phyloP scores from a whole-genome alignment of 2,113 vertebrate species.

The Patagioenas fasciata region DNA sequence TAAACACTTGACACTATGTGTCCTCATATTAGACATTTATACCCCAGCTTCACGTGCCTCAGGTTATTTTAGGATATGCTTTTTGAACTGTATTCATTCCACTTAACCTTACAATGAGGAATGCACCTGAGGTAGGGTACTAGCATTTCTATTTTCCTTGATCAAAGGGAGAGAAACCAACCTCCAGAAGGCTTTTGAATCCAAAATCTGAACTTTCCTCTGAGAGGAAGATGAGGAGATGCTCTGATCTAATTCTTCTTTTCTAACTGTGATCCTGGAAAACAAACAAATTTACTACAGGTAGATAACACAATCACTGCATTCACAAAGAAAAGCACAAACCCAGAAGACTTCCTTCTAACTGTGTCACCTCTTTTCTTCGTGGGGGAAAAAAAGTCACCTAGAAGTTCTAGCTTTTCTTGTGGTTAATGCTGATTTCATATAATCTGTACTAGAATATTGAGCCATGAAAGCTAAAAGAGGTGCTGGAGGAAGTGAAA shows the following conservation, averaged over 20 bases:
- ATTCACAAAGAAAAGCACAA: neutral
- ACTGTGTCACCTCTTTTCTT: neutral
- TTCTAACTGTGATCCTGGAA: neutral
- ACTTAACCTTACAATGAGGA: neutral
- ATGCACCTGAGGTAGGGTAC: neutral
- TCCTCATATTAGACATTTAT: neutral
- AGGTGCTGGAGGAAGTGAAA: neutral
- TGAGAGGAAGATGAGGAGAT: neutral
- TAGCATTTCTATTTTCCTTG: neutral
- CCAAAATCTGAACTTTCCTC: neutral
- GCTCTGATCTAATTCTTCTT: rapidly evolving
- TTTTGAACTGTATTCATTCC: neutral
- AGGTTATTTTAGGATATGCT: neutral
- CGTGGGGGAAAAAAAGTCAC: too few relatives aligned
- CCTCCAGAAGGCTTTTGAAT: neutral
- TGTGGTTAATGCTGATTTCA: neutral
- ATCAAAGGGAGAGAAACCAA: neutral
- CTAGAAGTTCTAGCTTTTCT: neutral
- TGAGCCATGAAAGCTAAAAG: neutral
- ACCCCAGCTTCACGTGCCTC: neutral
- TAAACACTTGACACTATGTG: neutral
- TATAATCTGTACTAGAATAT: neutral
- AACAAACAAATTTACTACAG: neutral
- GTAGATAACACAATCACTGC: neutral
- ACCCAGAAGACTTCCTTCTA: neutral